Evolutionary conservation across 2,113 vertebrate species (phyloP).

Genomic region (Nettapus auritus): DNA sequence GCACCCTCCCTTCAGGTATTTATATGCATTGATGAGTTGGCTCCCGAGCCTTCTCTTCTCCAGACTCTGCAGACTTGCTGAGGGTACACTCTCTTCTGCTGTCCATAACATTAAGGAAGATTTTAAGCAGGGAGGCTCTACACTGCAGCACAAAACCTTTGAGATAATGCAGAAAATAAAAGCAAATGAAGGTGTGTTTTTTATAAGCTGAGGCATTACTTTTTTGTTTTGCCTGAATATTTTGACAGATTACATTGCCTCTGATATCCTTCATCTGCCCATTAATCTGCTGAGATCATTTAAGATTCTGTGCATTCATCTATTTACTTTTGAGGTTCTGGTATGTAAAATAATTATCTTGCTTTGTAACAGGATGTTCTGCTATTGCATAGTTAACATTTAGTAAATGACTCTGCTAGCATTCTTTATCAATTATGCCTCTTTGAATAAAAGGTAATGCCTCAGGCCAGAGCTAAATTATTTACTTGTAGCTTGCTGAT

Average conservation of each 20-base stretch:
- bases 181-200: neutral
- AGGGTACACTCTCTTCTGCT: neutral
- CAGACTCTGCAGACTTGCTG: neutral
- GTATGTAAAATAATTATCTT: constrained; percentile 66
- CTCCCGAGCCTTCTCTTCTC: neutral
- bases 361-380: constrained; percentile 58
- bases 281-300: constrained; percentile 47
- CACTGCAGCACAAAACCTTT: neutral
- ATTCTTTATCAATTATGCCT: constrained; percentile 59
- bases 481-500: constrained; percentile 58
- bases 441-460: constrained; percentile 60
- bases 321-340: constrained; percentile 56
- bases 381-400: constrained; percentile 48
- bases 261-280: constrained; percentile 7
- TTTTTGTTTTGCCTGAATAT: neutral
- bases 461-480: constrained; percentile 57
- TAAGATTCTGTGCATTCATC: constrained; percentile 31
- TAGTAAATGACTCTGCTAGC: constrained; percentile 55
- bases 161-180: constrained; percentile 21
- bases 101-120: neutral
- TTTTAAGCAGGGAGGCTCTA: neutral
- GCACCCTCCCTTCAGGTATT: neutral
- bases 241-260: constrained; percentile 5
- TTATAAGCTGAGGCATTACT: neutral
- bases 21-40: neutral